Base-by-base conservation (phyloP, 1,140 invertebrate genomes). In the Drosophila leontia region DNA sequence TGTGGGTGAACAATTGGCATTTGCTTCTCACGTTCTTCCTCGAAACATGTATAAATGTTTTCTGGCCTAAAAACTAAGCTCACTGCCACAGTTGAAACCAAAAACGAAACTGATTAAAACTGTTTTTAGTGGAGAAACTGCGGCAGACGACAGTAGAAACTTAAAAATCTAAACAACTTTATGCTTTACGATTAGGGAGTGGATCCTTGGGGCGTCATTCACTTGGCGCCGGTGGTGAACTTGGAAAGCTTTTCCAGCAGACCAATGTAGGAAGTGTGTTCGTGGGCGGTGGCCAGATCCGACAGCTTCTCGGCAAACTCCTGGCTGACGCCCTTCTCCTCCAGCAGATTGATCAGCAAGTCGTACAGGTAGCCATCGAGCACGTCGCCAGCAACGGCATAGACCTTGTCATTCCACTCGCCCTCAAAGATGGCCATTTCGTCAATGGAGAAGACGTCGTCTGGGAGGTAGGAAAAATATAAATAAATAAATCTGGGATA, bases 321-420 rank as follows among this genome's bases (percentile, higher is more conserved):
- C 92, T 98, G 98, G 67, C 96, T 96, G 63, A 99, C 94, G 34
- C 98, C 98, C 85, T 98, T 97, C 88, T 99, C 98, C 92, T 99
- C 98, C 56, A 99, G 94, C 65, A 97, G 94, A 87, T 98, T 98
- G 96, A 99, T 97, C 45, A 99, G 93, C 23, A 99, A 94, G 93
- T 99, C 98, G 91, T 99, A 99, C 29, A 99, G 93, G 91, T 98
- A 97, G 59, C 97, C 97, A 94, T 98, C 97, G 35, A 98, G 94
- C 51, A 98, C 96, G 93, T 98, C 97, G 57, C 97, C 97, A 75
- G 97, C 96, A 34, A 98, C 97, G 3, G 96, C 95, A 92, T 98
- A 99, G 7, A 96, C 94, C 81, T 96, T 96, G 65, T 98, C 97
- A 65, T 95, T 95, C 94, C 96, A 96, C 83, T 98, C 96, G 29